A percentile compares a stretch with the other conserved stretches of the same genome.
These are phyloP conservation scores for Drosophila rhopaloa DNA, from an alignment of 1,140 invertebrate genomes.

Conservation along the genomic window DNA sequence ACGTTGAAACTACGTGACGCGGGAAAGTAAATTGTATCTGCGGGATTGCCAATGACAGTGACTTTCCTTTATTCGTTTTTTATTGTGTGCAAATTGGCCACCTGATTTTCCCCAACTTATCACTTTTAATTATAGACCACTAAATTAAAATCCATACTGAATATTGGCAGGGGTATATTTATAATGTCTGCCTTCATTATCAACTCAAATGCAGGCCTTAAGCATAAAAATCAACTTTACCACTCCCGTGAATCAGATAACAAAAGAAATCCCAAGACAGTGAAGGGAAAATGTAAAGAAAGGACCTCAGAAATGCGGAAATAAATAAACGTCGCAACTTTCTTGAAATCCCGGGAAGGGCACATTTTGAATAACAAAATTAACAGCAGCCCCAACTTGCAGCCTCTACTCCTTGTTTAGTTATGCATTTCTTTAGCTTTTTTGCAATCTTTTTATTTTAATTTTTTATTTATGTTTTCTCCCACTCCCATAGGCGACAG, in stretches of 20 bases:
- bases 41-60: constrained; percentile 42
- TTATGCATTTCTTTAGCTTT: constrained; percentile 66
- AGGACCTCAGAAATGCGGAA: constrained; percentile 68
- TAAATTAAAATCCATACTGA: constrained; percentile 70
- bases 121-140: constrained; percentile 78
- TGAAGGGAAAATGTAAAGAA: constrained; percentile 35
- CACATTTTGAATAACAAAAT: constrained; percentile 84
- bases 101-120: constrained; percentile 11
- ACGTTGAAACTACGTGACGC: constrained; percentile 75
- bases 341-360: constrained; percentile 34
- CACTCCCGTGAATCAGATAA: constrained; percentile 17
- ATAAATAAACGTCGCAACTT: constrained; percentile 81
- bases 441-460: constrained; percentile 48
- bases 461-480: constrained; percentile 63
- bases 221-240: constrained; percentile 53
- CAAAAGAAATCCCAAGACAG: constrained; percentile 60
- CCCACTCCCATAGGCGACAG: constrained; percentile 51
- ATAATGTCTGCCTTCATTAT: constrained; percentile 63
- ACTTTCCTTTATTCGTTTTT: constrained; percentile 39
- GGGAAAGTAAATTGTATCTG: constrained; percentile 61
- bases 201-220: constrained; percentile 51
- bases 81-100: constrained; percentile 66
- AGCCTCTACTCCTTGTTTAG: constrained; percentile 55
- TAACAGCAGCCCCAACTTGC: constrained; percentile 60
- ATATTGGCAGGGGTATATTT: constrained; percentile 24